Evolutionary conservation across 2,113 vertebrate species (phyloP).

Genomic region (Rhinolophus sinicus): DNA sequence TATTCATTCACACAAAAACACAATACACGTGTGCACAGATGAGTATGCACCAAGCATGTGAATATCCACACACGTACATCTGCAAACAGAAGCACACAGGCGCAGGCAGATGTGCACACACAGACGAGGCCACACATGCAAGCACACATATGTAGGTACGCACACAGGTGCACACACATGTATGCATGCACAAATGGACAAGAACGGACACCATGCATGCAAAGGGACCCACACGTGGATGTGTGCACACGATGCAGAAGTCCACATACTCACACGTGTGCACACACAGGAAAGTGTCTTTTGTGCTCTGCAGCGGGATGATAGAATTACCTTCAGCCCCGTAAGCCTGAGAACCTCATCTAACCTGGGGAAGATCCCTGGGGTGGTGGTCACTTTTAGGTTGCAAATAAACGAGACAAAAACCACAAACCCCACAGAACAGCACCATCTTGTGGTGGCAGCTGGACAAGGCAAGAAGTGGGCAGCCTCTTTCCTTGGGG

Average conservation of each 20-base stretch:
- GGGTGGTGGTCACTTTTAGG: rapidly evolving
- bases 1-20: rapidly evolving
- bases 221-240: rapidly evolving
- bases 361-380: rapidly evolving
- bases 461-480: rapidly evolving
- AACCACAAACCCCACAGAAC: neutral
- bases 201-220: rapidly evolving
- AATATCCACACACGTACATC: rapidly evolving
- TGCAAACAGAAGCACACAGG: no score
- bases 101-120: neutral
- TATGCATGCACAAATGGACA: rapidly evolving
- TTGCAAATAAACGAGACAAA: neutral
- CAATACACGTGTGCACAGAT: rapidly evolving
- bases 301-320: neutral
- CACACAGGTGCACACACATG: neutral
- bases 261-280: rapidly evolving
- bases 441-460: constrained; percentile 60
- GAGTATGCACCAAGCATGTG: rapidly evolving
- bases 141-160: rapidly evolving
- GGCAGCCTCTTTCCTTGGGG: rapidly evolving
- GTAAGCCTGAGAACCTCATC: rapidly evolving
- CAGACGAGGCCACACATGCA: rapidly evolving
- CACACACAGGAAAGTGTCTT: rapidly evolving
- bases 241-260: rapidly evolving
- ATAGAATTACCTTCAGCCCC: no score